Conservation (phyloP, 2,797 vertebrate genomes). For the Arremon brunneinucha region DNA sequence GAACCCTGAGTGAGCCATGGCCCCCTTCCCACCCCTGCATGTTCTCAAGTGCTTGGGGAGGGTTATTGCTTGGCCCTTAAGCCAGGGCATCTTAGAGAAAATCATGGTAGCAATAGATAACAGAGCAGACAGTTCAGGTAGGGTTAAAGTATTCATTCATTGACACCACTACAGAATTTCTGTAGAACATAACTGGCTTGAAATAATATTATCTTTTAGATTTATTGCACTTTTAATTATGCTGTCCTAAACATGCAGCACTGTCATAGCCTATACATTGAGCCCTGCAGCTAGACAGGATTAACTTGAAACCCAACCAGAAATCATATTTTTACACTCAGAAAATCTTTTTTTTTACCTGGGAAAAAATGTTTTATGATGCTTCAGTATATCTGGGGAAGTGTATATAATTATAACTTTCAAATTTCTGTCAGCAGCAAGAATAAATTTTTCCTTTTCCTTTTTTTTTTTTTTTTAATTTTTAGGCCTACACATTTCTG, state of each 20-base stretch:
- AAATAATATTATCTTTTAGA: constrained; percentile 53
- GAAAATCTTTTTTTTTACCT: constrained; percentile 57
- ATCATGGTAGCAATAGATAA: constrained; percentile 15
- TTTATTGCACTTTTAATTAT: constrained; percentile 67
- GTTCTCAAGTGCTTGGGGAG: not conserved
- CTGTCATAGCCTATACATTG: not conserved
- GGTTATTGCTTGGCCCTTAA: not conserved
- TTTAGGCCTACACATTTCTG: not conserved
- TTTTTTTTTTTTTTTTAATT: not conserved
- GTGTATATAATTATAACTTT: constrained; percentile 55
- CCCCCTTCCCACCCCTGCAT: not conserved
- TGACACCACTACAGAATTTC: constrained; percentile 6
- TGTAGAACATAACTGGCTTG: constrained; percentile 4
- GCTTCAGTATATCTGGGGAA: constrained; percentile 50
- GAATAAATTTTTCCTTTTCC: not conserved
- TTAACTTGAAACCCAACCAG: constrained; percentile 58
- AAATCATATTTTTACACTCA: constrained; percentile 36
- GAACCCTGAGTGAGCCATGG: not conserved
- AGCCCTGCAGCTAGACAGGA: constrained; percentile 16
- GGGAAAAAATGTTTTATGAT: constrained; percentile 57
- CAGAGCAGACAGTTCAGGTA: constrained; percentile 1
- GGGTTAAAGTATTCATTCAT: not conserved
- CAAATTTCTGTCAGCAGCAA: constrained; percentile 36
- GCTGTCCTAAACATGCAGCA: constrained; percentile 46
- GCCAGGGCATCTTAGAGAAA: not conserved